Conservation (phyloP, 2,888 invertebrate genomes). For the Machimus atricapillus region DNA sequence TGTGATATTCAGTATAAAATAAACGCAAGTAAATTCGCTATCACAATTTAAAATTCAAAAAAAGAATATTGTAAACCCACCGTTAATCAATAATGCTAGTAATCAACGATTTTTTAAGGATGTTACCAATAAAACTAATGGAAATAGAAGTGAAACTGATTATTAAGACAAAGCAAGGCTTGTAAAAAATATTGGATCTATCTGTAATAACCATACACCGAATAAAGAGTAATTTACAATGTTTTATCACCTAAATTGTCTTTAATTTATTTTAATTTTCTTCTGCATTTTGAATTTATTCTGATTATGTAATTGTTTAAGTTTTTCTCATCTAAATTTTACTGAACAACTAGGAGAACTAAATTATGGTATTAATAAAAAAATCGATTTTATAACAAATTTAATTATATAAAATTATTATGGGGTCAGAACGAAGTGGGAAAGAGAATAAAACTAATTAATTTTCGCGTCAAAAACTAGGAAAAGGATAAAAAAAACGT, state of each 20-base stretch:
- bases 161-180: neutral
- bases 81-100: neutral
- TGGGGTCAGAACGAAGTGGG: too few species aligned
- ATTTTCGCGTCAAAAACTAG: too few species aligned
- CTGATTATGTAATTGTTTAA: too few species aligned
- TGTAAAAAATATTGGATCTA: neutral
- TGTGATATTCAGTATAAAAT: neutral
- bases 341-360: too few species aligned
- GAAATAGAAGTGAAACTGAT: neutral
- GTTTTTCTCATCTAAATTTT: too few species aligned
- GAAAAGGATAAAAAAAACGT: too few species aligned
- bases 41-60: neutral
- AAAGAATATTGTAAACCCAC: neutral
- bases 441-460: too few species aligned
- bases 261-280: neutral
- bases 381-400: too few species aligned
- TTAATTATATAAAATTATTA: too few species aligned
- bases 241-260: neutral
- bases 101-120: neutral
- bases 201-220: neutral
- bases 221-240: neutral
- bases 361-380: too few species aligned
- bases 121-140: neutral
- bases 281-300: neutral
- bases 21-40: neutral